These are phyloP conservation scores for Sebastes goodei DNA, from an alignment of 2,797 vertebrate genomes.

Conservation along the genomic window DNA sequence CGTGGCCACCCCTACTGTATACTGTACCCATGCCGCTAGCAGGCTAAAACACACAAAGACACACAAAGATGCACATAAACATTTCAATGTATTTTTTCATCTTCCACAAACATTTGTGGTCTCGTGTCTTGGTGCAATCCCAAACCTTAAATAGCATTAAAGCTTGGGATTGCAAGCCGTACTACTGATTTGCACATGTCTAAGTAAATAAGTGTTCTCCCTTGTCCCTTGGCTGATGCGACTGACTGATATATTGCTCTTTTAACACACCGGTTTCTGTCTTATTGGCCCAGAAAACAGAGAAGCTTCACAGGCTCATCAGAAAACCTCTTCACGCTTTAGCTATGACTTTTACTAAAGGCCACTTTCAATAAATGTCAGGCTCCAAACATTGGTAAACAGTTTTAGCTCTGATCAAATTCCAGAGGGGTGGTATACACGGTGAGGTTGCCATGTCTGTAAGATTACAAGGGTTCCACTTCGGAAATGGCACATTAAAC, in stretches of 20 bases:
- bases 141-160: neutral
- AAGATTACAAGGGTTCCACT: conserved; percentile 69
- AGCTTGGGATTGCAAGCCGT: neutral
- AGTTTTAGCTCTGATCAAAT: conserved; percentile 81
- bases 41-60: neutral
- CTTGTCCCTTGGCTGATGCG: conserved; percentile 29
- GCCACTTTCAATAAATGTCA: conserved; percentile 86
- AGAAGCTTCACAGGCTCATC: conserved; percentile 73
- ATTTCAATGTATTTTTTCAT: neutral
- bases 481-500: conserved; percentile 76
- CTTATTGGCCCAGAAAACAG: conserved; percentile 46
- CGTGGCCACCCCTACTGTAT: neutral
- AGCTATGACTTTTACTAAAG: conserved; percentile 84
- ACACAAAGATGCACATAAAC: neutral
- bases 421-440: conserved; percentile 67
- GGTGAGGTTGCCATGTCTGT: conserved; percentile 60
- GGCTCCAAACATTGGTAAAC: conserved; percentile 79
- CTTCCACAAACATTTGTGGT: neutral
- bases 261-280: conserved; percentile 33
- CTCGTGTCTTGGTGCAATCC: neutral
- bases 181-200: conserved; percentile 4
- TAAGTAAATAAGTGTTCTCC: conserved; percentile 22
- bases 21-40: neutral
- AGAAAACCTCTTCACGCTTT: conserved; percentile 75
- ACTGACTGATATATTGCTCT: conserved; percentile 46